Percentiles rank a stretch among this genome's conserved stretches.
Conservation (phyloP, 2,888 invertebrate genomes). For the Drosophila vallismaia region DNA sequence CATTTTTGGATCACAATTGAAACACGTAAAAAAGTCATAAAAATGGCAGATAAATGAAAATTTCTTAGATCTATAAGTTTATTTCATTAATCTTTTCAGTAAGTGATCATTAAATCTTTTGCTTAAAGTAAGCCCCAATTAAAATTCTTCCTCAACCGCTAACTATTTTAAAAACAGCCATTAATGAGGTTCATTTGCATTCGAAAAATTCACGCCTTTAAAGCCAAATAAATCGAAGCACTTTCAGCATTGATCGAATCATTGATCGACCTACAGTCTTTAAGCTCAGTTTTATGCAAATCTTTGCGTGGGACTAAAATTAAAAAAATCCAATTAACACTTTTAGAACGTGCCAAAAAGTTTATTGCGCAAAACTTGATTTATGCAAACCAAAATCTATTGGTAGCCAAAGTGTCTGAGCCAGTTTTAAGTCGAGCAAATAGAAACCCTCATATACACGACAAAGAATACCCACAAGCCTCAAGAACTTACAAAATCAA, state of each 20-base stretch:
- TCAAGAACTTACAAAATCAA: conserved; percentile 17
- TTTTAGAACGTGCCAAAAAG: conserved; percentile 61
- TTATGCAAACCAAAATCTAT: conserved; percentile 47
- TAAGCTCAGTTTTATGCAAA: conserved; percentile 24
- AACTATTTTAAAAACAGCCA: neutral
- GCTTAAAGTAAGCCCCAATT: neutral
- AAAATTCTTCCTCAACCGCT: neutral
- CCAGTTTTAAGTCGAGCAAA: conserved; percentile 15
- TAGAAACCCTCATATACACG: conserved; percentile 17
- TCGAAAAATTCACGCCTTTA: conserved; percentile 12
- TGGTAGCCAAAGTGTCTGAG: conserved; percentile 39
- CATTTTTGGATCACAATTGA: conserved; percentile 50
- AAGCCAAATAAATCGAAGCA: conserved; percentile 26
- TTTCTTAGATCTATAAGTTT: conserved; percentile 6
- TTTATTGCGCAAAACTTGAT: conserved; percentile 64
- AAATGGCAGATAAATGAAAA: conserved; percentile 45
- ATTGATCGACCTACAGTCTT: conserved; percentile 26
- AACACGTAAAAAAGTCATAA: conserved; percentile 62
- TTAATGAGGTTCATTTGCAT: conserved; percentile 39
- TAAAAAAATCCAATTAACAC: conserved; percentile 60
- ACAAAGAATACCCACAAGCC: conserved; percentile 29
- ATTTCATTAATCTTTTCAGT: conserved; percentile 11
- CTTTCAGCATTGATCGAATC: conserved; percentile 32
- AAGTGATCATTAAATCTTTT: neutral
- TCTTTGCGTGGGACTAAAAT: conserved; percentile 21